Conservation (phyloP, 2,888 invertebrate species). For the Tribolium freemani region DNA sequence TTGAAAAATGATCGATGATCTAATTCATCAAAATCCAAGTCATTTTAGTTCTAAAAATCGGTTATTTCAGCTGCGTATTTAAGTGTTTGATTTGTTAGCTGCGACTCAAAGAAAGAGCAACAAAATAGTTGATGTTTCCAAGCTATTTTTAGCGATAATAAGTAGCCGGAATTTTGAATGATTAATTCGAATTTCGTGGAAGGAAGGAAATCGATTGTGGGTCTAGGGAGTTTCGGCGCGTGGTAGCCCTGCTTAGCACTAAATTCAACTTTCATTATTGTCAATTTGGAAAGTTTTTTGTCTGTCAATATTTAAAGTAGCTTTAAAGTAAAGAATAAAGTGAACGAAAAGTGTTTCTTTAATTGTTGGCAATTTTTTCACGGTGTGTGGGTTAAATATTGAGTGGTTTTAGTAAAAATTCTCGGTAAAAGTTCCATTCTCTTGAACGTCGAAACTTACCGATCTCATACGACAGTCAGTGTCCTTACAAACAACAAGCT, state of each 20-base stretch:
- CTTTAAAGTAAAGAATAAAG: slow-evolving; percentile 1
- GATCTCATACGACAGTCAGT: slow-evolving; percentile 47
- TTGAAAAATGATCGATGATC: too few species aligned
- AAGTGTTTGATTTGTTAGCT: not conserved
- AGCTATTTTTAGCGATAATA: slow-evolving; percentile 27
- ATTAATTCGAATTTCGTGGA: slow-evolving; percentile 39
- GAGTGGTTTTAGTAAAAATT: slow-evolving; percentile 33
- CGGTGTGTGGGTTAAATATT: slow-evolving; percentile 12
- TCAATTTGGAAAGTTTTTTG: slow-evolving; percentile 34
- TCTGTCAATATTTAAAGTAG: slow-evolving; percentile 29
- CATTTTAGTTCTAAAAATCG: not conserved
- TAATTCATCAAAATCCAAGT: too few species aligned
- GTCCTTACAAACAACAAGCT: slow-evolving; percentile 69
- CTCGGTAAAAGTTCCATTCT: slow-evolving; percentile 32
- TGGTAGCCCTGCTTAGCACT: slow-evolving; percentile 15
- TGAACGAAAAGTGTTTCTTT: not conserved
- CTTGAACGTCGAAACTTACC: slow-evolving; percentile 36
- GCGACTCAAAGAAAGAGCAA: not conserved
- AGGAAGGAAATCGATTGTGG: slow-evolving; percentile 34
- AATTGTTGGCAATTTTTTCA: not conserved
- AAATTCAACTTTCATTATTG: slow-evolving; percentile 36
- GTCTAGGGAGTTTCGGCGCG: slow-evolving; percentile 10
- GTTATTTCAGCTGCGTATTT: not conserved
- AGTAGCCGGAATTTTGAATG: slow-evolving; percentile 25
- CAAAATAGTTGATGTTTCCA: not conserved